Evolutionary conservation across 2,113 vertebrate genomes (phyloP).

Genomic region (Gymnarchus niloticus): DNA sequence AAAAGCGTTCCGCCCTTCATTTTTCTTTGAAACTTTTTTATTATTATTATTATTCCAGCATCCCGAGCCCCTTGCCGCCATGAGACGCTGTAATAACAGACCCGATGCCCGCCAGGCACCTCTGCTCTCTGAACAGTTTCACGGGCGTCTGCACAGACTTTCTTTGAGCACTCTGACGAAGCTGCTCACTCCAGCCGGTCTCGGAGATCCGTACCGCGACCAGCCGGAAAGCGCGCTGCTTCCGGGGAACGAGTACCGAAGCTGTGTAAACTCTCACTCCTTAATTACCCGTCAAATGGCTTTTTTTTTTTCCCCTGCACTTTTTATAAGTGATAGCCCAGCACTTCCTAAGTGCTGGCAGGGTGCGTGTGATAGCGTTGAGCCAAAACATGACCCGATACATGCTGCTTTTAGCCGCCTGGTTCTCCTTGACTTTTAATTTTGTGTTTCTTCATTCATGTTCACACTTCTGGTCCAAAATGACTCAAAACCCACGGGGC

Average conservation of each 20-base stretch:
- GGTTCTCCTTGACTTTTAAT: neutral
- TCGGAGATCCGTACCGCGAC: neutral
- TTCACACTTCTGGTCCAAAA: neutral
- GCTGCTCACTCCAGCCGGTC: neutral
- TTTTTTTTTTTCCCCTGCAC: neutral
- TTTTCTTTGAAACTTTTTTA: constrained; percentile 4
- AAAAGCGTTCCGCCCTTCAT: neutral
- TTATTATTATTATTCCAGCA: too few relatives aligned
- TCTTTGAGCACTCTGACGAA: neutral
- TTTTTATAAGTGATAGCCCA: neutral
- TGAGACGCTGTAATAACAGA: neutral
- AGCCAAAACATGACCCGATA: neutral
- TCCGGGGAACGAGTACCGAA: neutral
- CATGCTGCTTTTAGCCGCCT: neutral
- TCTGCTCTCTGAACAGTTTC: too few relatives aligned
- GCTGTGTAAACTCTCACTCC: neutral
- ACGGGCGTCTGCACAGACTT: neutral
- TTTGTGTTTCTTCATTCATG: neutral
- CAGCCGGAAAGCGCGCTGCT: neutral
- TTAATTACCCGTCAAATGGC: neutral
- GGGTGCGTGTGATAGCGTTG: neutral
- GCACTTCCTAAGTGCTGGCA: neutral
- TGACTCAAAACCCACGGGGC: neutral
- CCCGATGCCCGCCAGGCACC: neutral
- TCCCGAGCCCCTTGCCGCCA: neutral